Evolutionary conservation across 2,888 invertebrate species (phyloP), one percentile per base, ranked within the genome.

Genomic region (Drosophila prostipennis): DNA sequence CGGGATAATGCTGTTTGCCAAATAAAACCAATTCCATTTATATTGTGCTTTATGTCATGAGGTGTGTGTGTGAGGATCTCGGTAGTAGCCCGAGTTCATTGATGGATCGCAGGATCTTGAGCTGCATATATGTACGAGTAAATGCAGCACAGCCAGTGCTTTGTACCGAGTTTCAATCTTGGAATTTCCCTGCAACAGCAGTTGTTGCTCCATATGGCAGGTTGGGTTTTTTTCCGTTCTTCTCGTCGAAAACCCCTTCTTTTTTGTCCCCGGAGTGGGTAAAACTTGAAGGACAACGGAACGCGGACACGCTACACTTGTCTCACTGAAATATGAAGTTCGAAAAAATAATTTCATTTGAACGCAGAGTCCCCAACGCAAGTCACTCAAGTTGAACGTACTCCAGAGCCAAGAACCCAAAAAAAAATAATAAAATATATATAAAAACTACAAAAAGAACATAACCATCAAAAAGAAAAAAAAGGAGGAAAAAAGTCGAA

Each of bases 1-100:
- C 80, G 77, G 79, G 84, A 83, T 90, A 90, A 90, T 90, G 55
- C 90, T 89, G 90, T 90, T 90, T 89, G 87, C 78, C 78, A 89
- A 89, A 87, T 84, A 87, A 84, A 84, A 87, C 77, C 81, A 87
- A 77, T 77, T 84, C 77, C 73, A 77, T 84, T 80, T 87, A 83
- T 87, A 29, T 84, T 73, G 77, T 70, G 80, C 79, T 89, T 89
- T 79, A 82, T 77, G 76, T 83, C 51, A 67, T 70, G 69, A 67
- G 37, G 29, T 29, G 29, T 29, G 26, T 26, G 29, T 6, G 26
- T 6, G 26, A 26, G 6, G 26, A 26, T 26, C 26, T 26, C 26
- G 26, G 26, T 29, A 29, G 29, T 29, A 29, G 29, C 29, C 29
- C 7, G 29, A 29, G 29, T 29, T 29, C 29, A 29, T 29, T 29